These are phyloP conservation scores for Calyptommatus sinebrachiatus DNA, from an alignment of 2,113 vertebrate genomes.

Conservation along the genomic window DNA sequence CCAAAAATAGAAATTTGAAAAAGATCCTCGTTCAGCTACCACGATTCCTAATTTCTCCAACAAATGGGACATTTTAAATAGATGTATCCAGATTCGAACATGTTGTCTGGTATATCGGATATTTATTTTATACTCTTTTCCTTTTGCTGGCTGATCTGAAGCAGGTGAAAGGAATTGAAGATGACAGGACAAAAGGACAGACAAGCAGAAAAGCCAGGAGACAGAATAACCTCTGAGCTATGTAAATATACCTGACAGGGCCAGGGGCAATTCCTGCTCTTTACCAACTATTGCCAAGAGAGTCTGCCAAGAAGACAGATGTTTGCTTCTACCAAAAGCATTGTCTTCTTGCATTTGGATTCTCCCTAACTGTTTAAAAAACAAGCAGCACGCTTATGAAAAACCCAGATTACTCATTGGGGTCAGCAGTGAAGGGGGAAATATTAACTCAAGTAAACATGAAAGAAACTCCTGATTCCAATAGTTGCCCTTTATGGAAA, in stretches of 20 bases:
- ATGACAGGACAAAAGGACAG: slow-evolving; percentile 49
- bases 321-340: slow-evolving; percentile 51
- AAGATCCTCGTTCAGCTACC: too few relatives aligned
- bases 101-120: too few relatives aligned
- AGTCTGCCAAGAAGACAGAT: slow-evolving; percentile 64
- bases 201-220: slow-evolving; percentile 2
- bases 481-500: too few relatives aligned
- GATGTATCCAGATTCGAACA: too few relatives aligned
- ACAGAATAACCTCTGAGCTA: slow-evolving; percentile 55
- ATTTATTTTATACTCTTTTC: not conserved
- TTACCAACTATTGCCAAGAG: slow-evolving; percentile 45
- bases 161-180: not conserved
- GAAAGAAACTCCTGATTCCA: not conserved
- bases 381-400: slow-evolving; percentile 30
- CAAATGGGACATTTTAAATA: too few relatives aligned
- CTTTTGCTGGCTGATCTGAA: not conserved
- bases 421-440: not conserved
- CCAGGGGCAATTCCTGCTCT: slow-evolving; percentile 52
- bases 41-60: too few relatives aligned
- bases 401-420: not conserved
- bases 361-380: slow-evolving; percentile 44
- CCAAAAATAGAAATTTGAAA: too few relatives aligned
- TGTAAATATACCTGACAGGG: slow-evolving; percentile 45
- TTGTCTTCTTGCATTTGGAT: slow-evolving; percentile 31
- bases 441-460: not conserved